A percentile compares a stretch with the other conserved stretches of the same genome.
These are phyloP conservation scores for Peromyscus aztecus DNA, from an alignment of 2,797 vertebrate species.

Conservation along the genomic window DNA sequence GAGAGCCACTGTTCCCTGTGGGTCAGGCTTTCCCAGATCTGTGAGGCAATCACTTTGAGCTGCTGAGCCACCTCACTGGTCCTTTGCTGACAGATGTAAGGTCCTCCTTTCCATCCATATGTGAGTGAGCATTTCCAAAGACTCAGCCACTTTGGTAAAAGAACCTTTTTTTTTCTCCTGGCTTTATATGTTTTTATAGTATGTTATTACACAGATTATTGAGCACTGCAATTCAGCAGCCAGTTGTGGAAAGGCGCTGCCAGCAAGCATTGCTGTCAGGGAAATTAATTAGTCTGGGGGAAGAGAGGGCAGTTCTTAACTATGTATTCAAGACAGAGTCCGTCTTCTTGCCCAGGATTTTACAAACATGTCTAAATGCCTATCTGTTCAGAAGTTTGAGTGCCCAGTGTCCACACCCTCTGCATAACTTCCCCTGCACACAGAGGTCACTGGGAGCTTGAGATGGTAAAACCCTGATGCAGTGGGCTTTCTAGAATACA, in stretches of 20 bases:
- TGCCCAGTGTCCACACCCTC: accelerated
- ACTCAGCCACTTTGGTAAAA: not conserved
- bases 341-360: conserved; percentile 30
- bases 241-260: conserved; percentile 58
- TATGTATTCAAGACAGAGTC: conserved; percentile 46
- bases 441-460: not conserved
- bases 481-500: not conserved
- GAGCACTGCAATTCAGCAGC: conserved; percentile 66
- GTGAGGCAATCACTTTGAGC: not conserved
- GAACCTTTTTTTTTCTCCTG: conserved; percentile 55
- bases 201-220: conserved; percentile 73
- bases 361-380: conserved; percentile 13
- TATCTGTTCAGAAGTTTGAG: not conserved
- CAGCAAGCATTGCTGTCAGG: conserved; percentile 66
- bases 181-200: conserved; percentile 70
- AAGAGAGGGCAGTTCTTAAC: conserved; percentile 59
- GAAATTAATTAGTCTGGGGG: conserved; percentile 76
- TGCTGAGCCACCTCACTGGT: not conserved
- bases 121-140: conserved; percentile 59
- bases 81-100: not conserved
- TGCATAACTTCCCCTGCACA: not conserved
- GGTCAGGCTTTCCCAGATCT: not conserved
- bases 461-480: not conserved
- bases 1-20: not conserved
- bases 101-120: conserved; percentile 30